Percentiles rank a stretch among this genome's conserved stretches.
phyloP scores from a whole-genome alignment of 1,140 invertebrate species.

The Oryctes rhinoceros region DNA sequence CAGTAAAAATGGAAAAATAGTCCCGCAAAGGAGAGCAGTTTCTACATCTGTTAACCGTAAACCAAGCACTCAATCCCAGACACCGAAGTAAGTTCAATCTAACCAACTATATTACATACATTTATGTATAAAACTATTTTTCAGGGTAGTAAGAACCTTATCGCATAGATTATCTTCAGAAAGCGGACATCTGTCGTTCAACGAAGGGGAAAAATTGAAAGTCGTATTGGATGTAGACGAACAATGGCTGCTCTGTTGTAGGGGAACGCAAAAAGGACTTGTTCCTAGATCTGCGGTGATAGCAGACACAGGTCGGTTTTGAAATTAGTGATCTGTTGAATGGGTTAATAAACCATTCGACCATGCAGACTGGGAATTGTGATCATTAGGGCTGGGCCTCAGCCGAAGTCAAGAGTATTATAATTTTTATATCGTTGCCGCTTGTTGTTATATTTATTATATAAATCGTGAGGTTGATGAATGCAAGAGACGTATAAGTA shows the following conservation, averaged over 20 bases:
- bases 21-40: slow-evolving; percentile 68
- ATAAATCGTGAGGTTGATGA: slow-evolving; percentile 30
- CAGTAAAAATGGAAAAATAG: slow-evolving; percentile 63
- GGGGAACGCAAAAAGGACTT: slow-evolving; percentile 79
- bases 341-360: neutral
- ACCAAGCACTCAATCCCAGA: slow-evolving; percentile 54
- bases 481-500: slow-evolving; percentile 29
- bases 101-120: slow-evolving; percentile 20
- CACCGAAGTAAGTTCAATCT: slow-evolving; percentile 62
- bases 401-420: slow-evolving; percentile 34
- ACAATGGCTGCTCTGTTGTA: slow-evolving; percentile 78
- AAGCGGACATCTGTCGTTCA: slow-evolving; percentile 81
- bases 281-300: slow-evolving; percentile 78
- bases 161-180: slow-evolving; percentile 77
- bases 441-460: slow-evolving; percentile 35
- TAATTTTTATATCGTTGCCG: slow-evolving; percentile 36
- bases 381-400: slow-evolving; percentile 22
- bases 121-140: slow-evolving; percentile 13
- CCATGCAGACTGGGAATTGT: slow-evolving; percentile 30
- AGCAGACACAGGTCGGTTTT: slow-evolving; percentile 55
- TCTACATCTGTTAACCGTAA: slow-evolving; percentile 66
- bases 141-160: slow-evolving; percentile 76
- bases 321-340: slow-evolving; percentile 37
- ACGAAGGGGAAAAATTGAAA: slow-evolving; percentile 76
- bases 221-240: slow-evolving; percentile 80